Conservation (phyloP, 2,113 vertebrate genomes). For the Cairina moschata region DNA sequence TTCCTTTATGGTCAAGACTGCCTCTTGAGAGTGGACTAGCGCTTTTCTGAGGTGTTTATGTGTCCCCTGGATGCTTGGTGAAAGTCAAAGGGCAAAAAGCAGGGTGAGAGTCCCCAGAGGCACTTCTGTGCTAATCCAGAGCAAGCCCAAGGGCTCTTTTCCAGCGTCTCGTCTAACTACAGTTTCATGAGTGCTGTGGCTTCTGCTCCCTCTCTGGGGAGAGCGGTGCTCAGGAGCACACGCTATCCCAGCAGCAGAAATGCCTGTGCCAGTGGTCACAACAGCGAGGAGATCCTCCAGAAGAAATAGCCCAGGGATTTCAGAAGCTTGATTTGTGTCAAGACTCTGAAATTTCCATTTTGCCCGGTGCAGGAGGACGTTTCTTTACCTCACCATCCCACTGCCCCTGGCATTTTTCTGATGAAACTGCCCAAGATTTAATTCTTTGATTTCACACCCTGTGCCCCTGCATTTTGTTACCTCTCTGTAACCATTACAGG, state of each 20-base stretch:
- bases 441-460: not conserved
- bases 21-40: not conserved
- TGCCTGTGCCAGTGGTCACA: not conserved
- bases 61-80: not conserved
- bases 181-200: rapidly evolving
- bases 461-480: not conserved
- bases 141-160: not conserved
- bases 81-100: not conserved
- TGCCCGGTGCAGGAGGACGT: not conserved
- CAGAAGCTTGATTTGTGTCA: not conserved
- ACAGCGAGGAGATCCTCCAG: not conserved
- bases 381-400: not conserved
- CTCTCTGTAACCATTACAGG: not conserved
- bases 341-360: not conserved
- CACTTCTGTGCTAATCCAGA: not conserved
- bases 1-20: not conserved
- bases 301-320: not conserved
- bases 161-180: not conserved
- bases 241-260: not conserved
- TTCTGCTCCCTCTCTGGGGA: not conserved
- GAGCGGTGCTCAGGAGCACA: not conserved
- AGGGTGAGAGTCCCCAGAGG: not conserved
- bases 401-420: not conserved
- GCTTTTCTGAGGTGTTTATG: not conserved
- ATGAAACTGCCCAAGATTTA: not conserved